A percentile compares a stretch with the other conserved stretches of the same genome.
Evolutionary conservation across 2,797 vertebrate genomes (phyloP).

Genomic region (Oreochromis grahami): DNA sequence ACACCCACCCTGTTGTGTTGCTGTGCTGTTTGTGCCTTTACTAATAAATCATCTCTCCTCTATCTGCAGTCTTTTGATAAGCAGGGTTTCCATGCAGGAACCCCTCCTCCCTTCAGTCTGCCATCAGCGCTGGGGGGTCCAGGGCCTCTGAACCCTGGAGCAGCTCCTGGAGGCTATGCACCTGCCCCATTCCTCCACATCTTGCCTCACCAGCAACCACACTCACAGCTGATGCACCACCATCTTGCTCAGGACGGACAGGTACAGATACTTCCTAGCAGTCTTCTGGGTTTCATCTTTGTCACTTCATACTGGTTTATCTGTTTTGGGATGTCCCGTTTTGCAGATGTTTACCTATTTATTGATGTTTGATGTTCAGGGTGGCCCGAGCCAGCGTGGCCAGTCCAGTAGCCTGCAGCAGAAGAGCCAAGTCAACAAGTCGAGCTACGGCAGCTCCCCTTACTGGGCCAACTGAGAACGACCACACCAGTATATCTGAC

Average conservation of each 20-base stretch:
- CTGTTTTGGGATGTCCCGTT: neutral
- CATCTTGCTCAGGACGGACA: slow-evolving; percentile 93
- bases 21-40: neutral
- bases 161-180: slow-evolving; percentile 85
- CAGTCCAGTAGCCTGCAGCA: slow-evolving; percentile 93
- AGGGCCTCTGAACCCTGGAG: slow-evolving; percentile 89
- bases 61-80: slow-evolving; percentile 89
- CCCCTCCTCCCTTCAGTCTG: slow-evolving; percentile 91
- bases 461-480: slow-evolving; percentile 93
- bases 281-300: neutral
- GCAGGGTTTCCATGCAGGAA: slow-evolving; percentile 96
- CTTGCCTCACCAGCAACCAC: slow-evolving; percentile 96
- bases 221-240: slow-evolving; percentile 95
- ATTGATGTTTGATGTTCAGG: slow-evolving; percentile 63
- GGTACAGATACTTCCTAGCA: slow-evolving; percentile 62
- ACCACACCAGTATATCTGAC: slow-evolving; percentile 60
- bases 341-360: neutral
- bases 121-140: slow-evolving; percentile 91
- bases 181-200: slow-evolving; percentile 92
- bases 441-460: slow-evolving; percentile 89
- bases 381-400: slow-evolving; percentile 86
- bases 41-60: neutral
- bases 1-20: neutral
- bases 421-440: slow-evolving; percentile 97
- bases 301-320: neutral